Percentiles rank a stretch among this genome's conserved stretches.
Conservation (phyloP, 2,888 invertebrate species). For the Ophonus ardosiacus region DNA sequence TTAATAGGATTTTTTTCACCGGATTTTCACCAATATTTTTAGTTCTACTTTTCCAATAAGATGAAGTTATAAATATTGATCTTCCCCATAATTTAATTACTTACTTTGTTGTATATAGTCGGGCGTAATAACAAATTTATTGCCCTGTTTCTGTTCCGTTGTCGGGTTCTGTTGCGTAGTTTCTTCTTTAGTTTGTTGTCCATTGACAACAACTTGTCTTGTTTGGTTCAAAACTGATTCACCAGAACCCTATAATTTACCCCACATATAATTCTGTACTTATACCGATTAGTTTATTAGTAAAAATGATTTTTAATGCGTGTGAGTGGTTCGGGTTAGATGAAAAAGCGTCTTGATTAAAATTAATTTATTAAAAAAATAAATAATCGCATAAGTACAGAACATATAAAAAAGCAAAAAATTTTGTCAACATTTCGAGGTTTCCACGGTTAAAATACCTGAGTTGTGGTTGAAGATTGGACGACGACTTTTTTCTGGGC, state of each 20-base stretch:
- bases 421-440: not conserved
- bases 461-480: conserved; percentile 69
- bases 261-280: conserved; percentile 9
- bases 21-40: no score
- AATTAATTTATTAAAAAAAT: conserved; percentile 59
- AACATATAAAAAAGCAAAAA: conserved; percentile 33
- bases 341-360: conserved; percentile 54
- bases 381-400: conserved; percentile 51
- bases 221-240: conserved; percentile 45
- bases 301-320: conserved; percentile 1
- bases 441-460: conserved; percentile 67
- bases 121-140: conserved; percentile 91
- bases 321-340: conserved; percentile 24
- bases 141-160: conserved; percentile 73
- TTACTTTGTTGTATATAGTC: conserved; percentile 97
- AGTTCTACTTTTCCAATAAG: no score
- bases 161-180: conserved; percentile 68
- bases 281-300: conserved; percentile 3
- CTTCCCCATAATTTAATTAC: conserved; percentile 72
- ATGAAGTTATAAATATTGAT: no score
- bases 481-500: conserved; percentile 72
- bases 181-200: conserved; percentile 64
- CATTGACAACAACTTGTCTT: conserved; percentile 65
- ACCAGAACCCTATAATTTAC: conserved; percentile 32
- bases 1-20: no score